Base-by-base conservation (phyloP, 2,113 vertebrate species). In the Proteles cristata region DNA sequence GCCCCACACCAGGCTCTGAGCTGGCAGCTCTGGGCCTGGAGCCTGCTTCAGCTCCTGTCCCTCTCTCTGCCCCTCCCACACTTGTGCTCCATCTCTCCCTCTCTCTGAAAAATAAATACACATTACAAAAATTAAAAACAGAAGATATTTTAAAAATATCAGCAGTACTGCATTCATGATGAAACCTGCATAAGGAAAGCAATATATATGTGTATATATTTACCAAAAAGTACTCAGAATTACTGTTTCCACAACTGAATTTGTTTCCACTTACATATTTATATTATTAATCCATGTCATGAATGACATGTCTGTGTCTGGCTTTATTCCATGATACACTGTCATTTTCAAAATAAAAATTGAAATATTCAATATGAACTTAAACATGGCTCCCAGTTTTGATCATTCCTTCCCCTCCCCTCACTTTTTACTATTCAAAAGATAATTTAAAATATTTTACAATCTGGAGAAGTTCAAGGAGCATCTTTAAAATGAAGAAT, bases 401-500 rank as follows among this genome's bases (percentile, higher is more conserved):
- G 7, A 94, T 66, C 23, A 86, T 89, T 65, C 28, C 12, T 8
- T 23, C 2, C 4, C 9, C 50, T 11, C 15, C 28, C 6, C 16
- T 21, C 1, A 26, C 2, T 73, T 94, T 74, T 79, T 85, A 45
- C 84, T 77, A 82, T 87, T 93, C 23, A 66, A 77, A 95, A 82
- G 55, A 58, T 43, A 90, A 85, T 82, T 88, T 82, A 48, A 28
- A 94, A 15, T 77, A 77, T 61, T 95, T 88, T 86, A 55, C 94
- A 96, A 86, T 19, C 58, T 53, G 16, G 31, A 43, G 23, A 93
- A 88, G 17, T 96, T 96, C 69, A 87, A 58, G 19, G 69, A 71
- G 43, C 39, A 63, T 79, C 50, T 81, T 96, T 84, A 95, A 84
- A 97, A 84, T 53, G 17, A 93, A 90, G 94, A 88, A 12, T 94